A percentile compares a stretch with the other conserved stretches of the same genome.
phyloP scores from a whole-genome alignment of 1,140 invertebrate species.

The Drosophila kepulauana region DNA sequence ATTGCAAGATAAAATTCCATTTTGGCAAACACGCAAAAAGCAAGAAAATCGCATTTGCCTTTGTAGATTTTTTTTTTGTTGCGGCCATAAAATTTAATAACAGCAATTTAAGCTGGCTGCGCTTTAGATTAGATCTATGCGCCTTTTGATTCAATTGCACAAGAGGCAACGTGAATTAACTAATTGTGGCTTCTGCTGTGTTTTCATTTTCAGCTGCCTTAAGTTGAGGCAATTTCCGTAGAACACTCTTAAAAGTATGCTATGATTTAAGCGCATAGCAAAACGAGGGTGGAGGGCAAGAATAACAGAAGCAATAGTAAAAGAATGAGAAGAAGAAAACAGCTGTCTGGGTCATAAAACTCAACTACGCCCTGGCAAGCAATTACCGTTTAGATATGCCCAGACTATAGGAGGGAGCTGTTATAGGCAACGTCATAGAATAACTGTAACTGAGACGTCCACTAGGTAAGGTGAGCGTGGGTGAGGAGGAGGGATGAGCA shows the following conservation, averaged over 20 bases:
- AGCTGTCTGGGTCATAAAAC: constrained; percentile 78
- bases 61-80: constrained; percentile 2
- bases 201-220: background rate
- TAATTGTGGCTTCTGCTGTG: constrained; percentile 43
- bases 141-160: constrained; percentile 40
- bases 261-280: constrained; percentile 54
- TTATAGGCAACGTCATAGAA: constrained; percentile 21
- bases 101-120: constrained; percentile 34
- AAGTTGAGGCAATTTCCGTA: constrained; percentile 23
- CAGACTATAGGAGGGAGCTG: constrained; percentile 22
- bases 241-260: constrained; percentile 41
- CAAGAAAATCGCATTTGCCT: background rate
- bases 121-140: constrained; percentile 51
- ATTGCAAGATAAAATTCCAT: constrained; percentile 37
- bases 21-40: constrained; percentile 20
- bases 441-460: constrained; percentile 71
- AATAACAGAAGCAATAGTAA: background rate
- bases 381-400: constrained; percentile 78
- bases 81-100: constrained; percentile 55
- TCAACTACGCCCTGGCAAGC: constrained; percentile 76
- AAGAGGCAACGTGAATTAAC: constrained; percentile 36
- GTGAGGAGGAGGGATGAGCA: constrained; percentile 41
- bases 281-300: background rate
- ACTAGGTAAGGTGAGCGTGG: constrained; percentile 33
- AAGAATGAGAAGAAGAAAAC: constrained; percentile 38